Conservation (phyloP, 2,888 invertebrate genomes). For the Pammene fasciana region DNA sequence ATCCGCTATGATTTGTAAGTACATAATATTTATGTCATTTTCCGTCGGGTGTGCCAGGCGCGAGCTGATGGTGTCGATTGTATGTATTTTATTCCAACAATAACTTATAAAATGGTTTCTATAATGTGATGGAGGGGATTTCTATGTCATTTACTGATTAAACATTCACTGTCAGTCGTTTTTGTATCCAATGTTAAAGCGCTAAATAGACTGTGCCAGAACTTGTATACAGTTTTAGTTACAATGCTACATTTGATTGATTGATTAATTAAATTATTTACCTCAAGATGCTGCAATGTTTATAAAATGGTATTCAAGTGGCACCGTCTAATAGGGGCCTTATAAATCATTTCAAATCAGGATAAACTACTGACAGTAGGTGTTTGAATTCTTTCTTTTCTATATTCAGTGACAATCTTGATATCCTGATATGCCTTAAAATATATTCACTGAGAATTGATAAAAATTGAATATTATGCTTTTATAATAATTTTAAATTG, state of each 20-base stretch:
- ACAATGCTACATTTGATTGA: too few species aligned
- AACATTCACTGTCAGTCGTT: slow-evolving; percentile 22
- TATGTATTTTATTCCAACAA: slow-evolving; percentile 77
- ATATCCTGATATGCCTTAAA: neutral
- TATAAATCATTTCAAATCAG: too few species aligned
- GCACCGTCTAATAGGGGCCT: neutral
- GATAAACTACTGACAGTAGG: slow-evolving; percentile 17
- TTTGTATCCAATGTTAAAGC: too few species aligned
- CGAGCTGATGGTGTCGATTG: slow-evolving; percentile 75
- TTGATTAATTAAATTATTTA: too few species aligned
- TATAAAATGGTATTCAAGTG: too few species aligned
- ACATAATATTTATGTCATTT: slow-evolving; percentile 58
- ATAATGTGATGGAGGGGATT: slow-evolving; percentile 33
- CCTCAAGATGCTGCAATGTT: too few species aligned
- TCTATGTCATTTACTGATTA: slow-evolving; percentile 31
- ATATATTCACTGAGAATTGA: slow-evolving; percentile 11
- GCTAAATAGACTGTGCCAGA: neutral
- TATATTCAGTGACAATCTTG: slow-evolving; percentile 29
- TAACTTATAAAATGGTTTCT: slow-evolving; percentile 58
- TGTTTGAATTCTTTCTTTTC: slow-evolving; percentile 11
- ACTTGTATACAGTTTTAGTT: too few species aligned
- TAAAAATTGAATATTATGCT: neutral
- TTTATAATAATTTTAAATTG: neutral
- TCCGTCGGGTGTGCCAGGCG: slow-evolving; percentile 66
- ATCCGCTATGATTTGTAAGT: slow-evolving; percentile 75